A percentile compares a stretch with the other conserved stretches of the same genome.
These are phyloP conservation scores for Borostomias antarcticus DNA, from an alignment of 2,797 vertebrate species.

Conservation along the genomic window DNA sequence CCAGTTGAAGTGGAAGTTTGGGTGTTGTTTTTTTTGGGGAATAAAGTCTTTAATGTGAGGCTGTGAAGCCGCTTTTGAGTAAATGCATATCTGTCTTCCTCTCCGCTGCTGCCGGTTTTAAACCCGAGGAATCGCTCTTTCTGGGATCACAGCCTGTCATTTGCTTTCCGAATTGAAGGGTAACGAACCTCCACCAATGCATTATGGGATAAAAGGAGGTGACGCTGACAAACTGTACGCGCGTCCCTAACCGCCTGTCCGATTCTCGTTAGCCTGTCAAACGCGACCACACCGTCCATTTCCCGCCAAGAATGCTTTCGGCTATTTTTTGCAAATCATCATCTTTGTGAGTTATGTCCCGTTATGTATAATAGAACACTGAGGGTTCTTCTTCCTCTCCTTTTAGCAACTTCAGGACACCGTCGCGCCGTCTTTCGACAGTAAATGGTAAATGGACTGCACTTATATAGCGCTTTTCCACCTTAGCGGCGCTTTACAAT, in stretches of 20 bases:
- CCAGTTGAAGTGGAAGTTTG: constrained; percentile 39
- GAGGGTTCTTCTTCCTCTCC: too few relatives aligned
- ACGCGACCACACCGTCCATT: constrained; percentile 22
- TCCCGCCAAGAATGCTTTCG: not conserved
- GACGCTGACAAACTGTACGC: constrained; percentile 48
- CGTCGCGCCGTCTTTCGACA: too few relatives aligned
- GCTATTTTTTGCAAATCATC: too few relatives aligned
- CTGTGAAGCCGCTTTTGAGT: constrained; percentile 61
- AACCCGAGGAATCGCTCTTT: constrained; percentile 52
- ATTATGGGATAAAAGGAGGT: constrained; percentile 51
- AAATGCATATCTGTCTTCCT: constrained; percentile 61
- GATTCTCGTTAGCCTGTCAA: constrained; percentile 26
- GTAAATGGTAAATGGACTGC: too few relatives aligned
- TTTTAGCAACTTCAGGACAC: too few relatives aligned
- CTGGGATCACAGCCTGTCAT: constrained; percentile 58
- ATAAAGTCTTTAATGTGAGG: constrained; percentile 62
- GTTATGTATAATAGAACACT: too few relatives aligned
- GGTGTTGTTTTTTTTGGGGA: constrained; percentile 49
- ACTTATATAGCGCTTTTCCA: too few relatives aligned
- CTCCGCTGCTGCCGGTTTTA: constrained; percentile 47
- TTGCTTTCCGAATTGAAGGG: constrained; percentile 57
- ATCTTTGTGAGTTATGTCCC: too few relatives aligned
- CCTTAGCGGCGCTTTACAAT: too few relatives aligned
- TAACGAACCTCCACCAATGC: constrained; percentile 44
- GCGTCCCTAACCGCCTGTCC: constrained; percentile 34